Conservation (phyloP, 2,888 invertebrate genomes). For the Polietes domitor region DNA sequence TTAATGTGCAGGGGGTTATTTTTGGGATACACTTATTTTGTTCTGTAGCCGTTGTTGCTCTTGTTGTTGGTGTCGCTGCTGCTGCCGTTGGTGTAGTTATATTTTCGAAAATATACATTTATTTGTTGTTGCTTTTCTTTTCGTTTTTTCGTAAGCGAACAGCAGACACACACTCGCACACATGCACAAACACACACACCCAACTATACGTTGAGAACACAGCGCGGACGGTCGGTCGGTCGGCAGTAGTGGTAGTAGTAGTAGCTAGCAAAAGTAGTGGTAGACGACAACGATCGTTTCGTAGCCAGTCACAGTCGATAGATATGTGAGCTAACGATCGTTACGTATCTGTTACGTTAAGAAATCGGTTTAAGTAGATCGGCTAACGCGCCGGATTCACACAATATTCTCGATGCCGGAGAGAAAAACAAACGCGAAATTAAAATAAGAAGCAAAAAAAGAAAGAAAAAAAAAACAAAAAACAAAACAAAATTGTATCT, state of each 20-base stretch:
- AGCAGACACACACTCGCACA: constrained; percentile 2
- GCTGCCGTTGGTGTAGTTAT: constrained; percentile 62
- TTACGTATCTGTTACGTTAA: constrained; percentile 65
- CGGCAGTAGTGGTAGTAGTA: constrained; percentile 54
- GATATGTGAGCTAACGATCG: constrained; percentile 71
- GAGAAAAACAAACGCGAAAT: constrained; percentile 5
- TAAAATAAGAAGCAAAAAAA: background rate
- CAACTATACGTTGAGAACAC: background rate
- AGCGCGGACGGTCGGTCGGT: background rate
- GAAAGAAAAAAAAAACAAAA: background rate
- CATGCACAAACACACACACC: background rate
- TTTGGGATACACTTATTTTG: constrained; percentile 73
- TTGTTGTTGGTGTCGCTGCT: constrained; percentile 54
- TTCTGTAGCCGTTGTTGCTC: constrained; percentile 28
- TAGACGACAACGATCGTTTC: constrained; percentile 68
- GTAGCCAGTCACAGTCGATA: constrained; percentile 68
- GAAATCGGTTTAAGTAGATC: constrained; percentile 44
- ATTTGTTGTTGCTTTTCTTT: constrained; percentile 40
- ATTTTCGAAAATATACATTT: constrained; percentile 56
- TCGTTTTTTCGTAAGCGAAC: constrained; percentile 4
- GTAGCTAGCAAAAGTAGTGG: constrained; percentile 63
- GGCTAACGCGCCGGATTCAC: background rate
- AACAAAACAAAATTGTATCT: background rate
- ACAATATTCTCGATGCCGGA: background rate
- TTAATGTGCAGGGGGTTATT: constrained; percentile 74